Conservation (phyloP, 35 echinoderm and acorn worm species). For the Hemicentrotus pulcherrimus region DNA sequence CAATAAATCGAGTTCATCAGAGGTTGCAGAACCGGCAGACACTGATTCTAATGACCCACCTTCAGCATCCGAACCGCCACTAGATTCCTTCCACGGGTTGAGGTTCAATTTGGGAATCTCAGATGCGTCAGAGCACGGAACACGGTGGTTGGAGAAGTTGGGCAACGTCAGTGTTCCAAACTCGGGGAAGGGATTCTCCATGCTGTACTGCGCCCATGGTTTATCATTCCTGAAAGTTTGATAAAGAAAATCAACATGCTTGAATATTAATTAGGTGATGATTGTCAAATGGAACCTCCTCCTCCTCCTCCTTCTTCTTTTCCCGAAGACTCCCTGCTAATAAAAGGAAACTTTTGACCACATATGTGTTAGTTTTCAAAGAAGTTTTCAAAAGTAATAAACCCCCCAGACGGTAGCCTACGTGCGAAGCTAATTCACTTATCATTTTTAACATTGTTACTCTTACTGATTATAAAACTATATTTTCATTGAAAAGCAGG, state of each 20-base stretch:
- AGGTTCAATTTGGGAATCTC: neutral
- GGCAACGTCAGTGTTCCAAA: neutral
- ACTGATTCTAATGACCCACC: neutral
- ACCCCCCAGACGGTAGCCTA: too few species aligned
- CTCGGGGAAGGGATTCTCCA: neutral
- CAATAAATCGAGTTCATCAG: neutral
- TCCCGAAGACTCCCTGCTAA: too few species aligned
- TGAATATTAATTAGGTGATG: neutral
- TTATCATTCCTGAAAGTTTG: neutral
- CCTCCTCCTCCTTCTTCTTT: too few species aligned
- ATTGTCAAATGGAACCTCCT: too few species aligned
- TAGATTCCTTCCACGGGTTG: neutral
- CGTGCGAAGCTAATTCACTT: too few species aligned
- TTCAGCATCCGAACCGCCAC: neutral
- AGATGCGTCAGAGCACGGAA: neutral
- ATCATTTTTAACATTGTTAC: too few species aligned
- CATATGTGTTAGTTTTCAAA: too few species aligned
- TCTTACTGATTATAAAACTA: neutral
- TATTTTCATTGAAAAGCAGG: neutral
- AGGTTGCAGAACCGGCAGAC: neutral
- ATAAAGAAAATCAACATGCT: neutral
- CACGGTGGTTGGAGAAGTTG: neutral
- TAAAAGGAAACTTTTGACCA: too few species aligned
- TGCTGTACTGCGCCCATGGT: neutral
- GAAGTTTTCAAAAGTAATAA: too few species aligned